Conservation (phyloP, 2,888 invertebrate species). For the Junonia oenone region DNA sequence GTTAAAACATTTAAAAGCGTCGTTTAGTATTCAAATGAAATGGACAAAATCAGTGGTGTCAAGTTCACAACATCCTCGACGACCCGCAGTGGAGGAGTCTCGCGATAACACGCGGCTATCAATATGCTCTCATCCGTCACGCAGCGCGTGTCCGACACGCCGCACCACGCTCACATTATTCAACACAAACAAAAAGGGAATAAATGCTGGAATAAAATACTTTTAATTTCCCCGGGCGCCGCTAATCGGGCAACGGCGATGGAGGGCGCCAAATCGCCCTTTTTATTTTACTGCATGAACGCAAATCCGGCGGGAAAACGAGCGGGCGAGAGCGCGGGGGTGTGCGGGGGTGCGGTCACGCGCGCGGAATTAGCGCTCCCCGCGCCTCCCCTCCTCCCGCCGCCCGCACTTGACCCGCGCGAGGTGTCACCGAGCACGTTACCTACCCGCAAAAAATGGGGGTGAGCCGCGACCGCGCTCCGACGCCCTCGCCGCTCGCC, state of each 20-base stretch:
- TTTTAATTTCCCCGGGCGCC: constrained; percentile 78
- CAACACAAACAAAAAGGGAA: constrained; percentile 71
- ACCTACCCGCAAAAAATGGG: constrained; percentile 68
- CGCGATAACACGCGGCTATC: constrained; percentile 30
- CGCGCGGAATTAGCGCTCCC: constrained; percentile 64
- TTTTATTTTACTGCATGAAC: constrained; percentile 75
- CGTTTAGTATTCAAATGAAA: not conserved
- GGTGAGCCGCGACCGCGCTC: constrained; percentile 38
- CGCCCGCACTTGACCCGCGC: constrained; percentile 39
- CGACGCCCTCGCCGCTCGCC: constrained; percentile 32
- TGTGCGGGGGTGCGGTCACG: constrained; percentile 59
- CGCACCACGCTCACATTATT: constrained; percentile 53
- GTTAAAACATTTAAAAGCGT: not conserved
- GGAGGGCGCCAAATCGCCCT: constrained; percentile 76
- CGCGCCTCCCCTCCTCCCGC: constrained; percentile 27
- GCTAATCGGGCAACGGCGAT: constrained; percentile 73
- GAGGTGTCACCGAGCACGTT: constrained; percentile 73
- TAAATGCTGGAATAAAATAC: constrained; percentile 76
- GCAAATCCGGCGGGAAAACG: constrained; percentile 76
- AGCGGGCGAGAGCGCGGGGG: constrained; percentile 32
- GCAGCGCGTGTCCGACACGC: constrained; percentile 36
- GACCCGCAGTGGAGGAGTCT: constrained; percentile 9
- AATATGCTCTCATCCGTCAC: constrained; percentile 34
- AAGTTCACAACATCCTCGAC: constrained; percentile 17
- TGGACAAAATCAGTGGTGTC: constrained; percentile 7